Base-by-base conservation (phyloP, 1,140 invertebrate genomes). In the Tetramorium alpestre region DNA sequence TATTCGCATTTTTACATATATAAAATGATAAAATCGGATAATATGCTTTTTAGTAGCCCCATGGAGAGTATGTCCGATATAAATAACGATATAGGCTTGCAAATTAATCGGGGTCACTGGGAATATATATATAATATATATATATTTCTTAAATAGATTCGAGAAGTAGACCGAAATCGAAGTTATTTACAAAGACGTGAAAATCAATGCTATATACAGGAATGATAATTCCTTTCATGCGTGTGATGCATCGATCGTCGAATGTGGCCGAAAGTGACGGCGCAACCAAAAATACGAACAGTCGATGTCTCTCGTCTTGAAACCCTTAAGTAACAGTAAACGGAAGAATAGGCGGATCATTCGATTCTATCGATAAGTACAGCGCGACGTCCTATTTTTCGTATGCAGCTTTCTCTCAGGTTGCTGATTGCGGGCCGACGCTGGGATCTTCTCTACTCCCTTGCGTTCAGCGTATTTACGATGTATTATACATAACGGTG, bases 251-350 rank as follows among this genome's bases (percentile, higher is more conserved):
- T 86, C 60, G 28, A 87, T 86, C 72, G 69, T 64, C 16, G 56
- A 65, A 81, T 44, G 85, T 49, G 75, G n/a, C 65, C 65, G 18
- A 86, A 65, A 73, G 69, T 64, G 85, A 86, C 28, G 80, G 64
- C 16, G 33, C 56, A 87, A 87, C 73, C 51, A n/a, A 87, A 77
- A 89, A 75, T 22, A 73, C 54, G 62, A 89, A 90, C 58, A 77
- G 62, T 64, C 72, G 28, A 65, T 85, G 82, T 67, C 78, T 88
- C 89, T 92, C 88, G 91, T 92, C 89, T 92, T 91, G 88, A 89
- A 92, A 91, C 64, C 87, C 87, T 92, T 89, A 90, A 87, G 85
- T 92, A 93, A 93, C 91, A 92, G 89, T 89, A 88, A 70, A 92
- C 85, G 85, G 65, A 92, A 91, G 85, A 92, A 92, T 92, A 88